Evolutionary conservation across 2,888 invertebrate species (phyloP), one percentile per base, ranked within the genome.

Genomic region (Sarcophaga caerulescens): DNA sequence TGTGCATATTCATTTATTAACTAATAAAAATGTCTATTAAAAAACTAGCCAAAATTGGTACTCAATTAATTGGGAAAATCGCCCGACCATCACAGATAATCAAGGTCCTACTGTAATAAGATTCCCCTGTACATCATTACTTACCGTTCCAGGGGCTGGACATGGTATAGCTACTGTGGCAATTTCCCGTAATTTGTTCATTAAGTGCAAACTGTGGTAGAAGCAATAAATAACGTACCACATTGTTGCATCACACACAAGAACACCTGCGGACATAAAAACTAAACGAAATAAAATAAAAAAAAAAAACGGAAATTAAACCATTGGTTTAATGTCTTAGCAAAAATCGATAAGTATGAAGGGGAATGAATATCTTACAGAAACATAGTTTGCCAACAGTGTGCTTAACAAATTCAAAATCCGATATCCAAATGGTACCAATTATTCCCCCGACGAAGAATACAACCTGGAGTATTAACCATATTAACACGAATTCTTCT

Each of bases 101-200:
- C n/a, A n/a, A n/a, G n/a, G n/a, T n/a, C n/a, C n/a, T n/a, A n/a
- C n/a, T n/a, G n/a, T n/a, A 52, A 35, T 4, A 12, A 19, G 19
- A 35, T 35, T 35, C 35, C 10, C 62, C 21, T 25, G 35, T 44
- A 44, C 12, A 21, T 60, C 2, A 11, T 19, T 5, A 35, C 91
- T 90, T 90, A 93, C 93, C 77, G 91, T 89, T 81, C 93, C 93
- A 17, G 93, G 92, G 17, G 93, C 90, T 66, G 93, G 93, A 69
- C 92, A 93, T 1, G 93, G 93, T 75, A 93, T 93, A 52, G 93
- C 93, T 25, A 93, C 93, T 8, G 93, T 93, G 45, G 93, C 93
- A 25, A 93, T 92, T 87, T 93, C 93, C 3, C 92, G 91, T 59
- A 93, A 78, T 83, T 93, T 93, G 59, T 92, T 92, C 89, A 93